phyloP scores from a whole-genome alignment of 2,888 invertebrate genomes.

The Tortrix viridana region DNA sequence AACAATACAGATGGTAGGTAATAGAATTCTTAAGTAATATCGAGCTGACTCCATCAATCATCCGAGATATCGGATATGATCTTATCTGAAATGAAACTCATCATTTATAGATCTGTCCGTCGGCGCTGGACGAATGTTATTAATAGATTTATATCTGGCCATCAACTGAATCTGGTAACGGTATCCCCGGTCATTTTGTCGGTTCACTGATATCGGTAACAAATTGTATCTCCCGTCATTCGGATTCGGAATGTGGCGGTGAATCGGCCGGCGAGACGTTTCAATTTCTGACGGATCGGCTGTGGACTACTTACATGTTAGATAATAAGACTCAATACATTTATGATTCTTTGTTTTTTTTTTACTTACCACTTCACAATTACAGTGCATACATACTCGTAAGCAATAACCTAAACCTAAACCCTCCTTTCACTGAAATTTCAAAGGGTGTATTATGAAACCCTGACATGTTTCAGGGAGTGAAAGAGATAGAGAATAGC shows the following conservation, averaged over 20 bases:
- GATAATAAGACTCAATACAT: not conserved
- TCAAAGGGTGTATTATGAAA: too few relatives aligned
- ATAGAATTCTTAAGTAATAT: slow-evolving; percentile 79
- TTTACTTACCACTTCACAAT: too few relatives aligned
- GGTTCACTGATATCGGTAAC: slow-evolving; percentile 69
- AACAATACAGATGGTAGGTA: slow-evolving; percentile 74
- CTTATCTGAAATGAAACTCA: slow-evolving; percentile 83
- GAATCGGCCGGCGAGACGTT: slow-evolving; percentile 22
- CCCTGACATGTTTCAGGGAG: too few relatives aligned
- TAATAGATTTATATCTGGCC: slow-evolving; percentile 82
- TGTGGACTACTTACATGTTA: not conserved
- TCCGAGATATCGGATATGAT: slow-evolving; percentile 73
- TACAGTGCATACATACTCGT: too few relatives aligned
- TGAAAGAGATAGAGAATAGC: too few relatives aligned
- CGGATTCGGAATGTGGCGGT: slow-evolving; percentile 41
- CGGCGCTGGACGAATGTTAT: slow-evolving; percentile 79
- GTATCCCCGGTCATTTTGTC: slow-evolving; percentile 74
- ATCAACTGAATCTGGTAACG: slow-evolving; percentile 79
- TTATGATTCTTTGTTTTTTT: not conserved
- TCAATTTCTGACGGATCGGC: slow-evolving; percentile 30
- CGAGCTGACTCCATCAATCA: slow-evolving; percentile 76
- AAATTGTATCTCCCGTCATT: slow-evolving; percentile 70
- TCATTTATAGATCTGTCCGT: slow-evolving; percentile 82
- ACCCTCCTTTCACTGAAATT: too few relatives aligned
- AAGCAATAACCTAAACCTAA: too few relatives aligned